Evolutionary conservation across 2,797 vertebrate species (phyloP), one percentile per base, ranked within the genome.

Genomic region (Sebastes hubbsi): DNA sequence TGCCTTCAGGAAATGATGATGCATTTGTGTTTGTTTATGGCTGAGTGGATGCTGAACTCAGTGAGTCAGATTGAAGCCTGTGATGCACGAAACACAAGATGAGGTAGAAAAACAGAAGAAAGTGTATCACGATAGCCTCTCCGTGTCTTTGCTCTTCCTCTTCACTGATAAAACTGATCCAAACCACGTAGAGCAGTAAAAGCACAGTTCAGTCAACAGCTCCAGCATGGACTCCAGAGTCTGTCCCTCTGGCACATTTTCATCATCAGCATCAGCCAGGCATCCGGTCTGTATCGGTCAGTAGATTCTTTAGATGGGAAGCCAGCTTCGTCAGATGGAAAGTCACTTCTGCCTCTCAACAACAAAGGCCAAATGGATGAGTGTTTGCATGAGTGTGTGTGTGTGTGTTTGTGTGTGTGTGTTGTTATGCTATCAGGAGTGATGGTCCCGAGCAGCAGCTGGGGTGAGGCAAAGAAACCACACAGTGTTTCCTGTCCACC

Each of bases 41-140:
- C 84, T 80, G 74, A 90, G 52, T 29, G 82, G 75, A 71, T 25
- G 70, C 67, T 86, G 56, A 80, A 80, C 67, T 75, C 92, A 12
- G 63, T 91, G 91, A 93, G 87, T 84, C 88, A 74, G 73, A 81
- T 49, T 29, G 30, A 85, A 82, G 27, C 87, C 62, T 71, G 75
- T 58, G 86, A 86, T 73, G 81, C 75, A 38, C 78, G 49, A 82
- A 79, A 75, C 70, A 25, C 66, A 62, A 56, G 72, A 73, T 14
- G 22, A 71, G 29, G 13, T 29, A 83, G 13, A 25, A 58, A 59
- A 77, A 62, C 12, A 32, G 24, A 63, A 0, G 0, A 24, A 65
- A 62, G 29, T 14, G 13, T 22, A 58, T 79, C 36, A 54, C 2
- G 2, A 24, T 20, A 69, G 75, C 18, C n/a, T 73, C 24, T 58